These are phyloP conservation scores for Orycteropus afer DNA, from an alignment of 2,113 vertebrate genomes.

Conservation along the genomic window DNA sequence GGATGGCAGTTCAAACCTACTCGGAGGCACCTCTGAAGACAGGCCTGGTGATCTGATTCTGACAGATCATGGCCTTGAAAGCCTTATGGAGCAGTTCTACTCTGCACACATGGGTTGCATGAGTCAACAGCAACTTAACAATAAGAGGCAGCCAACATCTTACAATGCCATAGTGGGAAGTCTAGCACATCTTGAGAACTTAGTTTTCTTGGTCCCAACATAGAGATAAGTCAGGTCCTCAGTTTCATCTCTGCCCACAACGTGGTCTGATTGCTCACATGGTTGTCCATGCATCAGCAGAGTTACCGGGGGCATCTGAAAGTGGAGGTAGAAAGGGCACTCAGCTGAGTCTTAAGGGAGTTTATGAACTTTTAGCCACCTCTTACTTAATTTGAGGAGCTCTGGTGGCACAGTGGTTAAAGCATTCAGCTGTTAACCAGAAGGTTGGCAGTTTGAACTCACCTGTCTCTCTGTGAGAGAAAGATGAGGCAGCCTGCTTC, in stretches of 20 bases:
- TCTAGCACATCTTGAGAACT: not conserved
- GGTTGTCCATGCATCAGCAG: accelerated
- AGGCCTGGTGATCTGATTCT: not conserved
- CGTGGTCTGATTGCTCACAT: not conserved
- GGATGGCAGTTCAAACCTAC: not conserved
- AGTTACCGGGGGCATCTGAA: not conserved
- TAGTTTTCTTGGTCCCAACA: conserved; percentile 1
- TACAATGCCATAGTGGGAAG: not conserved
- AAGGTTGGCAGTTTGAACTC: no score
- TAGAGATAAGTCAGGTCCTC: not conserved
- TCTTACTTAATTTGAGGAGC: not conserved
- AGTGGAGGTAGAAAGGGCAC: not conserved
- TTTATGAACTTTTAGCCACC: not conserved
- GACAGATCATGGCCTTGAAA: not conserved
- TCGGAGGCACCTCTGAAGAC: not conserved
- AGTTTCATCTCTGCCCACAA: not conserved
- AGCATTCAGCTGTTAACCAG: no score
- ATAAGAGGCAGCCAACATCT: not conserved
- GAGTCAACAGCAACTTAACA: not conserved
- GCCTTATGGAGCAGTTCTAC: not conserved
- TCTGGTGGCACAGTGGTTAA: no score
- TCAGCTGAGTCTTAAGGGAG: not conserved
- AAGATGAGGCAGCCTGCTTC: no score
- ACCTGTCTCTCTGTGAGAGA: no score
- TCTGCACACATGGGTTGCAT: not conserved